Evolutionary conservation across 1,140 invertebrate species (phyloP), one percentile per base, ranked within the genome.

Genomic region (Zaprionus ghesquierei): DNA sequence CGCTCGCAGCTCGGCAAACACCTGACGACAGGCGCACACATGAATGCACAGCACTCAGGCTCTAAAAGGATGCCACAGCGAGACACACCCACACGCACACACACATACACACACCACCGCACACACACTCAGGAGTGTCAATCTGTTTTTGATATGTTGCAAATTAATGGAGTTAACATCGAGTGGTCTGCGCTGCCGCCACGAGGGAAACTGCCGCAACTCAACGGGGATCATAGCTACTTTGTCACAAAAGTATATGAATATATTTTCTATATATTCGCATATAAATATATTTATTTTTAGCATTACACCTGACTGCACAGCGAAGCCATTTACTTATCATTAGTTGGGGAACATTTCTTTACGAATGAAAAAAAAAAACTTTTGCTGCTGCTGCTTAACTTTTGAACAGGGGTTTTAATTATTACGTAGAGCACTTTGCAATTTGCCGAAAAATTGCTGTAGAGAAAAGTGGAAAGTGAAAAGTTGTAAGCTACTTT

Each of bases 141-240:
- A 82, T 82, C 84, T 82, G 69, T 69, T 63, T 80, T 79, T 79
- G 72, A 82, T 79, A 61, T 76, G 65, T 50, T 68, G 38, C 64
- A 78, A 85, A 86, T 85, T 68, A 85, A 81, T 75, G 59, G 68
- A 84, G 63, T 79, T 79, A 79, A 77, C 70, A 61, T 65, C 56
- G 76, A 74, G 69, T 64, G 35, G 22, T 62, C 49, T 62, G 49
- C 31, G 49, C 22, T 38, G 1, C 31, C 18, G 18, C 20, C 13
- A 50, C 49, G 22, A 6, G 58, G 44, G 13, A 23, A 31, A 15
- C 35, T 10, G 13, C n/a, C 35, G 12, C 49, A 5, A 9, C 22
- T 12, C 35, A 6, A 15, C 35, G 15, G 35, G 35, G 35, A 41
- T 41, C 49, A 46, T 25, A 51, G 20, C 20, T 51, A 51, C 49